Evolutionary conservation across 2,113 vertebrate species (phyloP).

Genomic region (Eidolon helvum): DNA sequence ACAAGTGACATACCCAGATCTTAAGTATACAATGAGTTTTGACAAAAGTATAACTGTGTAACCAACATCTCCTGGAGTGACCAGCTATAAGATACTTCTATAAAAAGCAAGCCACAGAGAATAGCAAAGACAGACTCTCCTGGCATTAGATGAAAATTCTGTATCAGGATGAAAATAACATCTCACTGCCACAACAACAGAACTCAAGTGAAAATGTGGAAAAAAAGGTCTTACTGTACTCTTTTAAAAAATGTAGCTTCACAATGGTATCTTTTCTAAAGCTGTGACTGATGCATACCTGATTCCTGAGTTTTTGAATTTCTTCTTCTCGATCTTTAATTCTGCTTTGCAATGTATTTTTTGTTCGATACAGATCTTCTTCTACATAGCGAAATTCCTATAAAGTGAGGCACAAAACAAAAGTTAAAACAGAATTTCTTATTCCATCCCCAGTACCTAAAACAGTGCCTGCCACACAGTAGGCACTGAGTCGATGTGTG

Average conservation of each 20-base stretch:
- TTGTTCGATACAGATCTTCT: conserved; percentile 93
- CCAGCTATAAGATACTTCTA: not conserved
- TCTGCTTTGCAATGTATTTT: conserved; percentile 92
- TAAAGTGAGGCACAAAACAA: conserved; percentile 30
- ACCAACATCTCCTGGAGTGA: not conserved
- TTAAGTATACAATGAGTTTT: not conserved
- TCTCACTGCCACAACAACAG: not conserved
- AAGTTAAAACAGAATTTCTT: not conserved
- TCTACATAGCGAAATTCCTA: conserved; percentile 94
- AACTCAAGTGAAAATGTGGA: not conserved
- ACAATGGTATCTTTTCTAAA: not conserved
- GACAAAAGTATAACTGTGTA: not conserved
- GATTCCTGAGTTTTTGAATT: conserved; percentile 98
- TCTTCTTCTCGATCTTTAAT: conserved; percentile 97
- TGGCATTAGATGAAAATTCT: not conserved
- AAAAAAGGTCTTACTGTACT: not conserved
- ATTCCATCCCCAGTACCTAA: not conserved
- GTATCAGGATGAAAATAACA: not conserved
- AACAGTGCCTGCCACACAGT: not conserved
- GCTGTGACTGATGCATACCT: conserved; percentile 81
- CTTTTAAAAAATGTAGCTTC: not conserved
- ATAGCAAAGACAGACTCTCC: not conserved
- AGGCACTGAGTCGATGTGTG: rapidly evolving
- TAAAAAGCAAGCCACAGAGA: not conserved
- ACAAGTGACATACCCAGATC: not conserved